Percentiles rank a stretch among this genome's conserved stretches.
Evolutionary conservation across 2,113 vertebrate species (phyloP).

Genomic region (Columbina picui): DNA sequence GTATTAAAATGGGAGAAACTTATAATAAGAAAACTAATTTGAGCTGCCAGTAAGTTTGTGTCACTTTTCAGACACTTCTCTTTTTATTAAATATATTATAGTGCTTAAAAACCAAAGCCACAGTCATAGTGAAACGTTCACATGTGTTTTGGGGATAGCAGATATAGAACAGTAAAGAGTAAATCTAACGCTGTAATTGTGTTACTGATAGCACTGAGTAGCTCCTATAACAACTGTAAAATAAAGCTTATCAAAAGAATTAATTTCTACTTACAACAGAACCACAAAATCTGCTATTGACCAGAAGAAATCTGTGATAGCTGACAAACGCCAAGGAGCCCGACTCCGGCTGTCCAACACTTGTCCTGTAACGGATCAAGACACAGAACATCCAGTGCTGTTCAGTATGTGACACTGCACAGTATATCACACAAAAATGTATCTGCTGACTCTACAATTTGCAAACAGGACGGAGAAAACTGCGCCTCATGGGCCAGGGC

Average conservation of each 20-base stretch:
- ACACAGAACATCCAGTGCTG: neutral
- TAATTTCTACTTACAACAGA: slow-evolving; percentile 87
- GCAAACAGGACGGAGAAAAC: neutral
- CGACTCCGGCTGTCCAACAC: slow-evolving; percentile 88
- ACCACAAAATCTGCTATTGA: slow-evolving; percentile 90
- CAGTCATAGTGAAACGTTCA: neutral
- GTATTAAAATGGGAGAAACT: neutral
- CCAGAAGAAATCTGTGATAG: slow-evolving; percentile 92
- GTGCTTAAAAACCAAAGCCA: neutral
- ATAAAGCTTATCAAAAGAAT: neutral
- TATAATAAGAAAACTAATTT: neutral
- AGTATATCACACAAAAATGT: fast-evolving
- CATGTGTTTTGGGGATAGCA: neutral
- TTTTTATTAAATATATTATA: neutral
- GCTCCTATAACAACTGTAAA: neutral
- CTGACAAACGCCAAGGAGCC: slow-evolving; percentile 90
- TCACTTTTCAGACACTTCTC: neutral
- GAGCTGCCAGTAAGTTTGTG: neutral
- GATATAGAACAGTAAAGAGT: fast-evolving
- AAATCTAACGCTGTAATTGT: neutral
- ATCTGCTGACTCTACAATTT: fast-evolving
- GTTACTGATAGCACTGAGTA: neutral
- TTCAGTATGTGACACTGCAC: neutral
- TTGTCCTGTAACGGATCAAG: slow-evolving; percentile 80
- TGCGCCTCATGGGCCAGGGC: fast-evolving